Base-by-base conservation (phyloP, 2,888 invertebrate genomes). In the Chymomyza caudatula region DNA sequence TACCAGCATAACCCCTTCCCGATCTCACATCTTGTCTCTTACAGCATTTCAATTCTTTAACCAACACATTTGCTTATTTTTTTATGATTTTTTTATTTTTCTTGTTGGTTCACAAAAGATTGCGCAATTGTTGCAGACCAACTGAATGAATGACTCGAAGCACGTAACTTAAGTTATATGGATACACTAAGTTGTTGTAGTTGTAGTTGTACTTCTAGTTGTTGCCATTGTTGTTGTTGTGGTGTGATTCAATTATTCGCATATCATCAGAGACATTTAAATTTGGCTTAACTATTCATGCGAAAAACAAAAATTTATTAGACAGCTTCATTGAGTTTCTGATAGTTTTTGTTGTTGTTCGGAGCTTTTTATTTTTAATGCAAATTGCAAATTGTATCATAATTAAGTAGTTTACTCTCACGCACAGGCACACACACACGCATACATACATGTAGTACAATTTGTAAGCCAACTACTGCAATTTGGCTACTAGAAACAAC, bases 321-420 rank as follows among this genome's bases (percentile, higher is more conserved):
- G 80, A 85, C 84, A 83, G 81, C 73, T 83, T 75, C 84, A 77
- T 66, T 75, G 85, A 77, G 71, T 68, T 65, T 29, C 59, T 63
- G 2, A 0, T 17, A 5, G 22, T 4, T 2, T 11, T 19, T 8
- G 5, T 17, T 11, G 8, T 11, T 8, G 22, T 20, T 17, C 5
- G 51, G 19, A 17, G 2, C 11, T 53, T 64, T 44, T 58, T 44
- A 13, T 56, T 68, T 61, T 68, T 77, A 83, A 85, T 83, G 78
- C 80, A 85, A 83, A 80, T 75, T 51, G 63, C 67, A 63, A 67
- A 70, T 58, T 56, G 84, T 69, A 73, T 80, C 73, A 81, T 85
- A 85, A 80, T 80, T 80, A 81, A 84, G 84, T 73, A 71, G 78
- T 72, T 80, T 64, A 62, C 25, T 43, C 20, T 52, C 22, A 52